phyloP scores from a whole-genome alignment of 2,888 invertebrate genomes.

The Orchestes rusci region DNA sequence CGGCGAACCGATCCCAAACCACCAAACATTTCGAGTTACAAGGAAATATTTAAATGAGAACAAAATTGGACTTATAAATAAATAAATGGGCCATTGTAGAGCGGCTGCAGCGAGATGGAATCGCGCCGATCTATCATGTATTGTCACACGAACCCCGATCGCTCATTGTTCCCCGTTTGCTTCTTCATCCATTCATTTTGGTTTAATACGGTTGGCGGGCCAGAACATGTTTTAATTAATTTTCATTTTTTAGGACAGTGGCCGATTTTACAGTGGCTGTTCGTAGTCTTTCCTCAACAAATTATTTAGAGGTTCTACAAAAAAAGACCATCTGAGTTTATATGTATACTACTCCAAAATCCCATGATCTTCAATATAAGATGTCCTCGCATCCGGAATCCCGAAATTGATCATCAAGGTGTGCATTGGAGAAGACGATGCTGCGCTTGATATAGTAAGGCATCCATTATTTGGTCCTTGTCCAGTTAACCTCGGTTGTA shows the following conservation, averaged over 20 bases:
- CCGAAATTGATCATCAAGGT: too few species aligned
- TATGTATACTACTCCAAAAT: too few species aligned
- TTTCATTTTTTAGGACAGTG: constrained; percentile 40
- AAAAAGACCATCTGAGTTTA: not conserved
- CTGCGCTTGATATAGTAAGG: too few species aligned
- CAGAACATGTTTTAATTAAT: constrained; percentile 42
- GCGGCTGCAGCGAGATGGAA: constrained; percentile 39
- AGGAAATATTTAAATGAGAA: constrained; percentile 20
- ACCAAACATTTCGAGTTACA: too few species aligned
- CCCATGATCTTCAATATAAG: too few species aligned
- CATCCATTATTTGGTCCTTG: too few species aligned
- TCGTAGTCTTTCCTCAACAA: constrained; percentile 3
- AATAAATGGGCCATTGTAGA: constrained; percentile 36
- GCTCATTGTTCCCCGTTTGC: constrained; percentile 44
- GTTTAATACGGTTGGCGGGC: constrained; percentile 34
- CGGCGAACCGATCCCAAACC: too few species aligned
- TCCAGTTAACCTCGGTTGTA: too few species aligned
- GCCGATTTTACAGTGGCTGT: constrained; percentile 16
- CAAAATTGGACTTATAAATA: constrained; percentile 23
- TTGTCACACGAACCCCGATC: constrained; percentile 44
- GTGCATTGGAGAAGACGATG: too few species aligned
- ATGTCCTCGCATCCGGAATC: too few species aligned
- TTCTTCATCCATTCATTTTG: constrained; percentile 40
- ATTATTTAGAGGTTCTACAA: not conserved
- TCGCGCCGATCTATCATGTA: constrained; percentile 45